Conservation (phyloP, 92 coral and sea anemone species). For the Porites divaricata region DNA sequence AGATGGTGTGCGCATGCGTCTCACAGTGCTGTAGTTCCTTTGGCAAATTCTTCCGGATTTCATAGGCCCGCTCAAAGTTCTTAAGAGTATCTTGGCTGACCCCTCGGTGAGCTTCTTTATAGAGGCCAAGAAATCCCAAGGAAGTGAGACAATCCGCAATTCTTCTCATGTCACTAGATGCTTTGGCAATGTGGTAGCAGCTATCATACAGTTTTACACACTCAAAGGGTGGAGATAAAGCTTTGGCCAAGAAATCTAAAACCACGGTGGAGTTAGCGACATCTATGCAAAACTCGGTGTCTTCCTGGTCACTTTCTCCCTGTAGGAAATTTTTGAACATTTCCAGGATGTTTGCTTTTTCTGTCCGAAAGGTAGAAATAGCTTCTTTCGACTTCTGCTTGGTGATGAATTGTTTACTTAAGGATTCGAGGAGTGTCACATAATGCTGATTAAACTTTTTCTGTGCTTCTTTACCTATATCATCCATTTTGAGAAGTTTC, state of each 20-base stretch:
- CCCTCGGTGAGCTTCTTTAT: conserved; percentile 20
- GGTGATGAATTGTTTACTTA: conserved; percentile 4
- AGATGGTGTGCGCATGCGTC: conserved; percentile 39
- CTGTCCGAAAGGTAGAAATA: neutral
- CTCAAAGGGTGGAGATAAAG: conserved; percentile 14
- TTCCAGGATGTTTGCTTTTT: conserved; percentile 19
- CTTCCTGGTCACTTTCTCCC: neutral
- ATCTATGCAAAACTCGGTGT: neutral
- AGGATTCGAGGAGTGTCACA: neutral
- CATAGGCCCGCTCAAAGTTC: conserved; percentile 5
- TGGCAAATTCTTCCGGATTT: neutral
- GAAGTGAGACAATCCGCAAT: conserved; percentile 26
- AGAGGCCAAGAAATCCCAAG: conserved; percentile 25
- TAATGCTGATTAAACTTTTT: conserved; percentile 11
- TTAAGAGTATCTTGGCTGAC: neutral
- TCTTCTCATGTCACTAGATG: conserved; percentile 5
- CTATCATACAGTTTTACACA: conserved; percentile 11
- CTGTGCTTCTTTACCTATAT: neutral
- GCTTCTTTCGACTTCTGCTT: neutral
- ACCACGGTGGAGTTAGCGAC: conserved; percentile 18
- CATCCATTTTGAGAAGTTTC: neutral
- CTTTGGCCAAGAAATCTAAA: conserved; percentile 23
- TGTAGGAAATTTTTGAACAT: neutral
- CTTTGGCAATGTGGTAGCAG: conserved; percentile 18
- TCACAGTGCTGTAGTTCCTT: conserved; percentile 6